Percentiles rank a stretch among this genome's conserved stretches.
Conservation (phyloP, 2,113 vertebrate genomes). For the Rhinolophus ferrumequinum region DNA sequence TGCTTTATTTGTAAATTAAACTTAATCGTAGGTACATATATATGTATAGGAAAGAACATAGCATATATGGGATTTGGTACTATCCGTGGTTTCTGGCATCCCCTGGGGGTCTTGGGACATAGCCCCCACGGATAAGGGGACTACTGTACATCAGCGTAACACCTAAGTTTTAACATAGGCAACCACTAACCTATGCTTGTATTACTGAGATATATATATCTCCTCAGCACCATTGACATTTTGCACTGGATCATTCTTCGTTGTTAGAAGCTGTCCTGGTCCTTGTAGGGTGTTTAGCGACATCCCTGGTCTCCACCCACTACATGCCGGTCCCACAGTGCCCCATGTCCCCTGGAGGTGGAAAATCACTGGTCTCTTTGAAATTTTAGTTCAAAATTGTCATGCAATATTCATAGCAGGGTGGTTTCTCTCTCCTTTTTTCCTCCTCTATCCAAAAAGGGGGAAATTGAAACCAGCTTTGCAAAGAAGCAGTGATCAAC, state of each 20-base stretch:
- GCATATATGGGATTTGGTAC: too few species aligned
- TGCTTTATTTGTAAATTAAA: background rate
- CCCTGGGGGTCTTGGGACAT: background rate
- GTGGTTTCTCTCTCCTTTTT: background rate
- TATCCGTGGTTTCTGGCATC: too few species aligned
- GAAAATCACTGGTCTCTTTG: background rate
- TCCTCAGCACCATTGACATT: rapidly evolving
- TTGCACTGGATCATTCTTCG: background rate
- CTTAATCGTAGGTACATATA: background rate
- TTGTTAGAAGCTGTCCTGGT: background rate
- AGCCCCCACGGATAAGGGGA: background rate
- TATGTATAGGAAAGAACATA: background rate
- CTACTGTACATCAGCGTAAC: background rate
- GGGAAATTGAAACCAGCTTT: background rate
- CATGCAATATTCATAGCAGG: background rate
- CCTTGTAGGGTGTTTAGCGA: background rate
- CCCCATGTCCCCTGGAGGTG: too few species aligned
- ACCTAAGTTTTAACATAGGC: background rate
- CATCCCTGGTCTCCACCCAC: background rate
- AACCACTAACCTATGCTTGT: background rate
- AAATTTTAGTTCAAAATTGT: background rate
- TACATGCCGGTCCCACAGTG: background rate
- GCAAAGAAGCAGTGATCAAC: background rate
- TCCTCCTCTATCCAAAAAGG: background rate
- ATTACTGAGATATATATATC: background rate